Conservation (phyloP, 2,888 invertebrate genomes). For the Zhengitettix transpicula region DNA sequence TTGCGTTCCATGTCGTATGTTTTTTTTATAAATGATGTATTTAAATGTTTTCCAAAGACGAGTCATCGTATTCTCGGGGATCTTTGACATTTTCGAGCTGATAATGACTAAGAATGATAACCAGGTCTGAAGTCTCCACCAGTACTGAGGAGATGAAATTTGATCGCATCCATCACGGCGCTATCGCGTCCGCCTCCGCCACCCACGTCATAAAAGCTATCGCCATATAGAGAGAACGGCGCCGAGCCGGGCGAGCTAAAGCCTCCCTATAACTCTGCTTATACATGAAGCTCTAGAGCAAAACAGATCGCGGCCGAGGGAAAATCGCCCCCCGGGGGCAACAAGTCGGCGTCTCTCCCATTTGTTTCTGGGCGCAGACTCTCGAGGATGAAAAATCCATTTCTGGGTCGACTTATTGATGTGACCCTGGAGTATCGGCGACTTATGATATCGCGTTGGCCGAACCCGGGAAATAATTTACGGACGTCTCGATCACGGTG, state of each 20-base stretch:
- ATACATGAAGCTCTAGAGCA: slow-evolving; percentile 6
- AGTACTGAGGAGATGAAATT: too few relatives aligned
- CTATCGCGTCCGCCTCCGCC: background rate
- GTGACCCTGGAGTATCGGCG: slow-evolving; percentile 21
- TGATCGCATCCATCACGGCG: too few relatives aligned
- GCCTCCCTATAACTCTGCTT: slow-evolving; percentile 10
- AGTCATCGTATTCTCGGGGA: too few relatives aligned
- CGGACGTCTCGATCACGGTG: background rate
- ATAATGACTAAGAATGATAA: too few relatives aligned
- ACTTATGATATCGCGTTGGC: slow-evolving; percentile 3
- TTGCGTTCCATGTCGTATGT: too few relatives aligned
- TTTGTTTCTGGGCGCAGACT: slow-evolving; percentile 8
- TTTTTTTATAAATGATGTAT: too few relatives aligned
- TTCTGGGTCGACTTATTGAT: slow-evolving; percentile 32
- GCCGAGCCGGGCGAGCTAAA: slow-evolving; percentile 1
- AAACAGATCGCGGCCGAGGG: slow-evolving; percentile 4
- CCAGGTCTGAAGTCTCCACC: too few relatives aligned
- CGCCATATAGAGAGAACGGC: slow-evolving; percentile 4
- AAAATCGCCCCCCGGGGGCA: slow-evolving; percentile 9
- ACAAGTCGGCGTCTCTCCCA: background rate
- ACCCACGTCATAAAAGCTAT: slow-evolving; percentile 9
- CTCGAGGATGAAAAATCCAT: slow-evolving; percentile 31
- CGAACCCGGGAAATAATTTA: background rate
- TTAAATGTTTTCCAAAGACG: too few relatives aligned
- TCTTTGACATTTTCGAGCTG: too few relatives aligned